These are phyloP conservation scores for Varanus komodoensis DNA, from an alignment of 2,113 vertebrate genomes.

Conservation along the genomic window DNA sequence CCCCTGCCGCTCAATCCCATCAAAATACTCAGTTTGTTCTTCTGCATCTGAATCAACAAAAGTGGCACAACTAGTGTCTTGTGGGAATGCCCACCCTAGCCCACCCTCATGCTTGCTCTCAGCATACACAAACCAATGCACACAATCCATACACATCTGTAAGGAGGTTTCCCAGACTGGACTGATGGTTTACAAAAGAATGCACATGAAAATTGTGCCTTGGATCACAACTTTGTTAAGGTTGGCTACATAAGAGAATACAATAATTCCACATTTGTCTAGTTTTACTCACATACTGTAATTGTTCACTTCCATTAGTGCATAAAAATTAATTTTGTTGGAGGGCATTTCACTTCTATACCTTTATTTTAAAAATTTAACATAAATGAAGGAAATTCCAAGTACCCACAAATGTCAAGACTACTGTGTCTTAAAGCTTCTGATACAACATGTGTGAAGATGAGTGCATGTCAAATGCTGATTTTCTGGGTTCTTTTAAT, in stretches of 20 bases:
- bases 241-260: no score
- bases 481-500: constrained; percentile 20
- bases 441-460: constrained; percentile 29
- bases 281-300: not conserved
- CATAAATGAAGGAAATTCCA: not conserved
- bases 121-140: not conserved
- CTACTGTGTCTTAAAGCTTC: constrained; percentile 23
- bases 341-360: not conserved
- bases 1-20: no score
- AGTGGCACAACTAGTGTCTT: no score
- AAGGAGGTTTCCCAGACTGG: not conserved
- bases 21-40: no score
- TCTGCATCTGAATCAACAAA: no score
- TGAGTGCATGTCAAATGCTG: not conserved
- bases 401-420: rapidly evolving
- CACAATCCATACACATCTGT: not conserved
- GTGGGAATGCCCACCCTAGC: no score
- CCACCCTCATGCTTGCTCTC: no score
- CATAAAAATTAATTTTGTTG: not conserved
- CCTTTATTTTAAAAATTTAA: not conserved
- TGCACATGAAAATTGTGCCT: not conserved
- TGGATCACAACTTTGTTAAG: not conserved
- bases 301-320: no score
- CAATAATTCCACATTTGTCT: not conserved
- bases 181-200: not conserved